Conservation (phyloP, 53 echinoderm and acorn worm genomes). For the Astropecten irregularis region DNA sequence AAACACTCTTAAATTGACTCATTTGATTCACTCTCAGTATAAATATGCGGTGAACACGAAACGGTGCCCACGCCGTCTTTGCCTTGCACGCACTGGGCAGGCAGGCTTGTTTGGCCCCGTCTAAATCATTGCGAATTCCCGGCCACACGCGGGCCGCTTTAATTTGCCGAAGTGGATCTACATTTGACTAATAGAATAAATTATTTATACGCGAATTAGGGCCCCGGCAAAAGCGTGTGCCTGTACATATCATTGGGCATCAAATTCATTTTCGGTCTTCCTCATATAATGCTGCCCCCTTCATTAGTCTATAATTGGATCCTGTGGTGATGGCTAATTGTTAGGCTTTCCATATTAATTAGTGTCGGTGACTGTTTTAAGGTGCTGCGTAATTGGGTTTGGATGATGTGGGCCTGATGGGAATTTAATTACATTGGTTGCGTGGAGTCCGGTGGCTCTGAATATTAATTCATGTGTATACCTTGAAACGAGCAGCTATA, state of each 20-base stretch:
- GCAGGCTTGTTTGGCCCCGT: too few relatives aligned
- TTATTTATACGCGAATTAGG: conserved; percentile 45
- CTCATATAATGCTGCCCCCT: too few relatives aligned
- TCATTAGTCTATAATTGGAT: conserved; percentile 37
- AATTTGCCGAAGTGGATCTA: neutral
- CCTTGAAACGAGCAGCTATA: neutral
- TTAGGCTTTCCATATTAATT: conserved; percentile 50
- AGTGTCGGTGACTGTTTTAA: neutral
- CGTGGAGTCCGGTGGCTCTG: neutral
- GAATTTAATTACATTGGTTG: conserved; percentile 27
- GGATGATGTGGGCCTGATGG: conserved; percentile 4
- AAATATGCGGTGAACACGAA: too few relatives aligned
- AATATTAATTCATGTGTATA: neutral
- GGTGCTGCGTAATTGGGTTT: conserved; percentile 13
- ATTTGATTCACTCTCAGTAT: too few relatives aligned
- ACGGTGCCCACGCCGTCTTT: too few relatives aligned
- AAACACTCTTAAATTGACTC: too few relatives aligned
- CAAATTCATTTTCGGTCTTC: neutral
- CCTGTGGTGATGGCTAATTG: conserved; percentile 29
- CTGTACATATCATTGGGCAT: neutral
- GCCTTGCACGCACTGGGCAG: too few relatives aligned
- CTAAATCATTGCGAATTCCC: neutral
- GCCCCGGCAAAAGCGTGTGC: neutral
- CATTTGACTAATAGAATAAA: conserved; percentile 38
- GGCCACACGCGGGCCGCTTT: neutral